phyloP scores from a whole-genome alignment of 2,797 vertebrate species.

The Sebastiscus tertius region DNA sequence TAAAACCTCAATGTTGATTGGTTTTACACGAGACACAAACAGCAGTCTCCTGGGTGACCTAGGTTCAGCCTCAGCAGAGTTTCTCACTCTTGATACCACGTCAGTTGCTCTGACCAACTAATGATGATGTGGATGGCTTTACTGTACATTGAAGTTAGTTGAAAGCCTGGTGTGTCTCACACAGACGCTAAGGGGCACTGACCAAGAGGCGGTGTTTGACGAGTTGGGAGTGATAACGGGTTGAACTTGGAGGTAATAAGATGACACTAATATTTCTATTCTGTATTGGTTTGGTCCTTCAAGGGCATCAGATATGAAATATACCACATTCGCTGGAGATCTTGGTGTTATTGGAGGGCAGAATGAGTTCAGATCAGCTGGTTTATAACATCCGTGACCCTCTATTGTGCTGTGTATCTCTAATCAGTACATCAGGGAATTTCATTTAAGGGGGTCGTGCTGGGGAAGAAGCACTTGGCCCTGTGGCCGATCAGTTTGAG shows the following conservation, averaged over 20 bases:
- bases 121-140: no score
- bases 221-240: not conserved
- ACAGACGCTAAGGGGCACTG: not conserved
- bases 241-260: not conserved
- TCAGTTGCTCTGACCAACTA: no score
- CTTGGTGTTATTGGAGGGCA: not conserved
- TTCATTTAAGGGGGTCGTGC: not conserved
- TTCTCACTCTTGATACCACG: no score
- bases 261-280: not conserved
- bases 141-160: no score
- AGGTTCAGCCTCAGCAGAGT: no score
- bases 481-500: not conserved
- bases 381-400: not conserved
- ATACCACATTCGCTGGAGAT: not conserved
- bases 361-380: not conserved
- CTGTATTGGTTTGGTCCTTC: not conserved
- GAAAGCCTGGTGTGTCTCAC: no score
- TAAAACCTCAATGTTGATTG: not conserved
- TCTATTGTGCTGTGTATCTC: not conserved
- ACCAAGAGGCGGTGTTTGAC: not conserved
- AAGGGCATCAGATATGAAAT: not conserved
- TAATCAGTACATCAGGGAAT: constrained; percentile 12
- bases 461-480: not conserved
- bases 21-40: not conserved
- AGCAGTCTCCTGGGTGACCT: not conserved